A percentile compares a stretch with the other conserved stretches of the same genome.
These are phyloP conservation scores for Nyctibius bracteatus DNA, from an alignment of 2,113 vertebrate species.

Conservation along the genomic window DNA sequence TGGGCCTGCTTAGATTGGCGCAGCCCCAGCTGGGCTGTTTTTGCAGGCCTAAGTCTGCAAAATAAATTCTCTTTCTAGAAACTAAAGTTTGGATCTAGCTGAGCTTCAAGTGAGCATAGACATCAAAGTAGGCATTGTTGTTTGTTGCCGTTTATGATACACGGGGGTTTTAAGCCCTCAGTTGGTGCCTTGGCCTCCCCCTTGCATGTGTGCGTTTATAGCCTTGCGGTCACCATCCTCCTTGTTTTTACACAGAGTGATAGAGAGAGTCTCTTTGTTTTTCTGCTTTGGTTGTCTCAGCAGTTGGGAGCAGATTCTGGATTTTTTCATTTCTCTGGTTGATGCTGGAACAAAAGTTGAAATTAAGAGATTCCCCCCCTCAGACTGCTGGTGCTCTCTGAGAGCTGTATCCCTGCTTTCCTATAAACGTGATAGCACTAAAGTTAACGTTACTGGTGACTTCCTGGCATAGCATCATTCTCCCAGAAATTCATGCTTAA, in stretches of 20 bases:
- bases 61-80: background rate
- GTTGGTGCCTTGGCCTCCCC: background rate
- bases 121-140: background rate
- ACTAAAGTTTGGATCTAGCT: background rate
- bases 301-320: background rate
- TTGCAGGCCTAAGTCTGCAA: background rate
- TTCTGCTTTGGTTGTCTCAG: background rate
- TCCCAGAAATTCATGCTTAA: background rate
- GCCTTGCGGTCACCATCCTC: background rate
- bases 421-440: background rate
- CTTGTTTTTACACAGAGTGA: background rate
- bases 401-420: background rate
- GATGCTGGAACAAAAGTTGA: background rate
- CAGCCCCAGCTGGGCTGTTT: background rate
- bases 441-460: background rate
- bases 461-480: background rate
- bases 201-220: fast-evolving
- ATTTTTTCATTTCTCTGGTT: background rate
- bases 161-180: fast-evolving
- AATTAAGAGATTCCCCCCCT: background rate
- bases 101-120: background rate
- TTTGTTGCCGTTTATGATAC: background rate
- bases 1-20: background rate
- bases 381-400: background rate
- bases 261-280: background rate